Percentiles rank a stretch among this genome's conserved stretches.
These are phyloP conservation scores for Scaptodrosophila latifasciaeformis DNA, from an alignment of 2,888 invertebrate species.

Conservation along the genomic window DNA sequence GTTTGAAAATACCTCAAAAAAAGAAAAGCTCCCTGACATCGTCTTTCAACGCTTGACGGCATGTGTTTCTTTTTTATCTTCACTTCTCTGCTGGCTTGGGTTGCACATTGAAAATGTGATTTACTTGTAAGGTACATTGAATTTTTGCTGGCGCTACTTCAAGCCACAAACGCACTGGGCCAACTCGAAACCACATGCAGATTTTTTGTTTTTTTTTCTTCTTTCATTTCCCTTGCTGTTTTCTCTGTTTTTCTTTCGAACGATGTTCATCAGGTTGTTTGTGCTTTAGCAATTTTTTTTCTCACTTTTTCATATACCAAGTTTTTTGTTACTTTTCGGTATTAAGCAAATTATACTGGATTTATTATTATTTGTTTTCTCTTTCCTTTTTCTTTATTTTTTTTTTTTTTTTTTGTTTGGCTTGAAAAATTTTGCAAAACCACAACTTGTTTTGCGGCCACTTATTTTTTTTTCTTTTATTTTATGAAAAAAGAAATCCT, in stretches of 20 bases:
- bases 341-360: slow-evolving; percentile 49
- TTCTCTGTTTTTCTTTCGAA: slow-evolving; percentile 7
- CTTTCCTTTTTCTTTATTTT: slow-evolving; percentile 17
- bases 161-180: background rate
- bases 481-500: too few relatives aligned
- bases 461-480: slow-evolving; percentile 34
- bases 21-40: slow-evolving; percentile 52
- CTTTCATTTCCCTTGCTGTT: slow-evolving; percentile 9
- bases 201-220: slow-evolving; percentile 25
- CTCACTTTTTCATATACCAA: too few relatives aligned
- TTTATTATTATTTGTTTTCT: slow-evolving; percentile 29
- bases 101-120: slow-evolving; percentile 56
- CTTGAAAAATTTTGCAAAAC: too few relatives aligned
- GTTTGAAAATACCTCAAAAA: slow-evolving; percentile 1
- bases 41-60: slow-evolving; percentile 31
- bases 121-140: slow-evolving; percentile 43
- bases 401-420: background rate
- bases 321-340: too few relatives aligned
- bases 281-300: background rate
- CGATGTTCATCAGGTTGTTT: background rate
- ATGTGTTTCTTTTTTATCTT: slow-evolving; percentile 21
- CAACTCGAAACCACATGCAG: slow-evolving; percentile 30
- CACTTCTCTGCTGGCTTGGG: slow-evolving; percentile 10
- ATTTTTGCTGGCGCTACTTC: slow-evolving; percentile 5
- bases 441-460: slow-evolving; percentile 47